A percentile compares a stretch with the other conserved stretches of the same genome.
phyloP scores from a whole-genome alignment of 2,797 vertebrate species.

The Craterocephalus amniculus region DNA sequence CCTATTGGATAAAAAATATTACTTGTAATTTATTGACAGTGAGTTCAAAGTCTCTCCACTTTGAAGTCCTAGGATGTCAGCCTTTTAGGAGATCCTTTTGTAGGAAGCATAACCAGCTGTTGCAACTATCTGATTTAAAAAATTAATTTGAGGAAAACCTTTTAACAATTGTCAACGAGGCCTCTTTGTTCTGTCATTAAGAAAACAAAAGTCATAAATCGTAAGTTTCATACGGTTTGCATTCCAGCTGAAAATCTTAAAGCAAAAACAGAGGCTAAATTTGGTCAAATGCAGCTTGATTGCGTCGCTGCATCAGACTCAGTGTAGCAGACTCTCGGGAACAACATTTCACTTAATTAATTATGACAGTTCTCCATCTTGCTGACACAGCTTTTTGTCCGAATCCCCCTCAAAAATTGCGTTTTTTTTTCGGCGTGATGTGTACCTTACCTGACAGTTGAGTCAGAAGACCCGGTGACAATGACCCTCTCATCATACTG shows the following conservation, averaged over 20 bases:
- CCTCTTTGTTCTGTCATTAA: too few species aligned
- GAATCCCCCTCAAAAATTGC: background rate
- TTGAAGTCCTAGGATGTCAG: background rate
- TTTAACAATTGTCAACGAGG: too few species aligned
- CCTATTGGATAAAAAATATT: background rate
- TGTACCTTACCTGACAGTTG: conserved; percentile 90
- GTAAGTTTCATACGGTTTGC: too few species aligned
- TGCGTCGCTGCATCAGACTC: background rate
- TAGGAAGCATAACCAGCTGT: background rate
- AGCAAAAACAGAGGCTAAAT: background rate
- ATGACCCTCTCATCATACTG: conserved; percentile 98
- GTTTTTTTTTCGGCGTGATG: background rate
- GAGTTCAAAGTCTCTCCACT: background rate
- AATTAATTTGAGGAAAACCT: too few species aligned
- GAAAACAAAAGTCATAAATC: too few species aligned
- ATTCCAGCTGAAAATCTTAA: background rate
- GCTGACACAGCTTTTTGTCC: background rate
- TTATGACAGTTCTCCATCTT: background rate
- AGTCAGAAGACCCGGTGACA: conserved; percentile 97
- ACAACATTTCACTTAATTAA: background rate
- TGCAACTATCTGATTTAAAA: background rate
- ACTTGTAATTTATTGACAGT: background rate
- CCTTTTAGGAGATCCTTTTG: background rate
- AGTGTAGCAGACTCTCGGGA: background rate
- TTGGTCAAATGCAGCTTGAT: background rate